Evolutionary conservation across 2,888 invertebrate genomes (phyloP).

Genomic region (Drosophila villosipedis): DNA sequence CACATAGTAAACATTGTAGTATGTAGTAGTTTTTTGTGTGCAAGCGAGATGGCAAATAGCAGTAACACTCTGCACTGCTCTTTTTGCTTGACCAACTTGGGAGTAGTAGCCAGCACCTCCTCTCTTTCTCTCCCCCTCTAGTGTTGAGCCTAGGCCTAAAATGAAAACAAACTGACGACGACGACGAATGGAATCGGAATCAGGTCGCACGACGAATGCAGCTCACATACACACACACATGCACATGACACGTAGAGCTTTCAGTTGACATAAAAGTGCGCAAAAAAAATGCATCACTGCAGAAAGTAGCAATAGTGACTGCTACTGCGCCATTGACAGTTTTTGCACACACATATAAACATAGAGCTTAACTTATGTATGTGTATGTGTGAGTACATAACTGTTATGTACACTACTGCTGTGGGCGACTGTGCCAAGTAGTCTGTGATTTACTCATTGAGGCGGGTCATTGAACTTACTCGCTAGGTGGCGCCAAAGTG

Average conservation of each 20-base stretch:
- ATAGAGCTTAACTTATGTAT: conserved; percentile 3
- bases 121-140: background rate
- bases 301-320: conserved; percentile 39
- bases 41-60: conserved; percentile 28
- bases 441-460: conserved; percentile 77
- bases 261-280: conserved; percentile 60
- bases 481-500: conserved; percentile 74
- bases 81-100: conserved; percentile 51
- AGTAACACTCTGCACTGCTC: conserved; percentile 11
- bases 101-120: background rate
- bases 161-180: conserved; percentile 54
- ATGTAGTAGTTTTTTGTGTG: conserved; percentile 66
- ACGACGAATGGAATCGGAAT: conserved; percentile 60
- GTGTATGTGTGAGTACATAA: conserved; percentile 16
- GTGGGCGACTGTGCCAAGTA: conserved; percentile 66
- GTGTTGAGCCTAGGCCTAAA: conserved; percentile 45
- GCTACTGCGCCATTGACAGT: conserved; percentile 71
- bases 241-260: conserved; percentile 36
- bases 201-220: conserved; percentile 66
- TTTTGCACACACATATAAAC: conserved; percentile 43
- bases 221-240: conserved; percentile 27
- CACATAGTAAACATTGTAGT: conserved; percentile 79
- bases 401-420: conserved; percentile 23
- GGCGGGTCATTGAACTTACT: conserved; percentile 74
- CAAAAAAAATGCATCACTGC: conserved; percentile 54